Evolutionary conservation across 2,888 invertebrate genomes (phyloP), one percentile per base, ranked within the genome.

Genomic region (Buathra laborator): DNA sequence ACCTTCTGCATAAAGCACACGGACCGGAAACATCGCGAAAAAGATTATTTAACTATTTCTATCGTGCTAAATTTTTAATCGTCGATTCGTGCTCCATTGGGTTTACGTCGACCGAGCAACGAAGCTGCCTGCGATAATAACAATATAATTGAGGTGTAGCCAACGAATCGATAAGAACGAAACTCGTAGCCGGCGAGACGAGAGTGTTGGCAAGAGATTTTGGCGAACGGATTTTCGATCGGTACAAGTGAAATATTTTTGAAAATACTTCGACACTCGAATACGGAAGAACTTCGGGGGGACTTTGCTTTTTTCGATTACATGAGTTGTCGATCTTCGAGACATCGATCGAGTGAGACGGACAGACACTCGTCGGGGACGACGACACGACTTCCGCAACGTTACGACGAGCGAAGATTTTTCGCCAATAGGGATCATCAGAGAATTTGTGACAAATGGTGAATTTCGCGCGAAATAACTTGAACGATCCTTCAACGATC

Each of bases 401-500:
- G 44, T 59, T 19, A 29, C 24, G 48, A 16, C 44, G n/a, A 5
- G n/a, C 59, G n/a, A 16, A 74, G n/a, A 62, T 10, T 37, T 9
- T 44, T 44, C 24, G 44, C 44, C 29, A 29, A 24, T 6, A 16
- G 32, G 37, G 66, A 37, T 53, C 64, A 37, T 37, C 10, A 14
- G 43, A n/a, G 24, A 67, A 68, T 66, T 37, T 29, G 24, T 44
- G 46, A 79, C 80, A 59, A 86, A 84, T 84, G 80, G 77, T 84
- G 74, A 80, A 82, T 82, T 71, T 68, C 51, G 70, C 77, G 77
- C 70, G 80, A 70, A 81, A 82, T 83, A 84, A 84, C 86, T 84
- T 86, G 74, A 43, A 75, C 78, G 77, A 86, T 83, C 83, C 77
- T 75, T 70, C 77, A 74, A 68, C 83, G 82, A 86, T 82, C 64